Conservation (phyloP, 2,888 invertebrate genomes). For the Nesidiocoris tenuis region DNA sequence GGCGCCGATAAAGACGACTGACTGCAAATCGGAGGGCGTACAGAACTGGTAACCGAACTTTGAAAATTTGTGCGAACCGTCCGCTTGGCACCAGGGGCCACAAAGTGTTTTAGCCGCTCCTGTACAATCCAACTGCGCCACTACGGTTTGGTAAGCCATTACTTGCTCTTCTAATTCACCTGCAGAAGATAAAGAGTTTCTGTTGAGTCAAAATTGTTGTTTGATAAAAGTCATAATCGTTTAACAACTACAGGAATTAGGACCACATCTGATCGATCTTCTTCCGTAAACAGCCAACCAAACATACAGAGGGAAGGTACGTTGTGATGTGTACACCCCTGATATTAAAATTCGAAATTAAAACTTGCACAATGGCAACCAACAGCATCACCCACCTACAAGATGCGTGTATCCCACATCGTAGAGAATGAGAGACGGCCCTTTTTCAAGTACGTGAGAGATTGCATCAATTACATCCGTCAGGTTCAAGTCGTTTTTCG, state of each 20-base stretch:
- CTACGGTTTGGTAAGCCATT: conserved; percentile 3
- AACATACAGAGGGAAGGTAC: no score
- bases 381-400: conserved; percentile 48
- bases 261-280: no score
- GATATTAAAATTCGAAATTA: no score
- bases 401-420: conserved; percentile 59
- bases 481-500: conserved; percentile 62
- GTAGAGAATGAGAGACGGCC: conserved; percentile 63
- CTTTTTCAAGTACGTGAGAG: conserved; percentile 47
- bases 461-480: conserved; percentile 55
- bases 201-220: no score
- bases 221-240: no score
- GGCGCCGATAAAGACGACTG: conserved; percentile 42
- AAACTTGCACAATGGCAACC: no score
- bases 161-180: conserved; percentile 23
- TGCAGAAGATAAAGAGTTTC: no score
- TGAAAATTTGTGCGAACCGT: neutral
- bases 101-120: conserved; percentile 3
- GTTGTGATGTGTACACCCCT: no score
- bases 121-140: conserved; percentile 33
- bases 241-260: no score
- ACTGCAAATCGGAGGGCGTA: conserved; percentile 5
- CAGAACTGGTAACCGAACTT: conserved; percentile 36
- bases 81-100: conserved; percentile 25
- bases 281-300: no score